A percentile compares a stretch with the other conserved stretches of the same genome.
Evolutionary conservation across 2,888 invertebrate genomes (phyloP).

Genomic region (Dorcus parallelipipedus): DNA sequence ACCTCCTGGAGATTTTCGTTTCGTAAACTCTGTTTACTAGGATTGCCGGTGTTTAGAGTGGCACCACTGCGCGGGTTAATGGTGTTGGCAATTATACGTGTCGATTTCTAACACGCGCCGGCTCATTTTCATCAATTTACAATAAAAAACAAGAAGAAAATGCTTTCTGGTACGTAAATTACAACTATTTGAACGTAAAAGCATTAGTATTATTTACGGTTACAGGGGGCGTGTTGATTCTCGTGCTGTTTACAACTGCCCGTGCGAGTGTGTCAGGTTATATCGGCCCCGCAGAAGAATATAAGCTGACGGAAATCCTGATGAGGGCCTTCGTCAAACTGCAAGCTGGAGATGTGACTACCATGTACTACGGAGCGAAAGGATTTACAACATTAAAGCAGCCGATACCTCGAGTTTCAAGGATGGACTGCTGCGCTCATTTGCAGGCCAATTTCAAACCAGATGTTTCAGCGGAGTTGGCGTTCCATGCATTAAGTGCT

Average conservation of each 20-base stretch:
- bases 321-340: constrained; percentile 33
- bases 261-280: constrained; percentile 45
- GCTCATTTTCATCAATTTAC: constrained; percentile 12
- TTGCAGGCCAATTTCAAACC: constrained; percentile 37
- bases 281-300: constrained; percentile 37
- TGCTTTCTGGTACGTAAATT: constrained; percentile 17
- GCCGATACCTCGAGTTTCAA: constrained; percentile 53
- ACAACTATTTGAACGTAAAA: constrained; percentile 1
- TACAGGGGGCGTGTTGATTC: constrained; percentile 2
- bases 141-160: constrained; percentile 12
- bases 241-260: constrained; percentile 18
- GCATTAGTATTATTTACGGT: constrained; percentile 3
- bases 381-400: constrained; percentile 68
- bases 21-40: too few species aligned
- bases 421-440: constrained; percentile 50
- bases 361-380: constrained; percentile 69
- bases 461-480: constrained; percentile 32
- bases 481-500: constrained; percentile 37
- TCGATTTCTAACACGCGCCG: constrained; percentile 21
- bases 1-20: too few species aligned
- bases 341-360: constrained; percentile 56
- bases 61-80: too few species aligned
- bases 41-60: too few species aligned
- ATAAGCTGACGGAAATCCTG: constrained; percentile 37
- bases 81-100: constrained; percentile 12